Evolutionary conservation across 37 sponge, comb jelly and placozoan genomes (phyloP).

Genomic region (Lycopodina hypogea): DNA sequence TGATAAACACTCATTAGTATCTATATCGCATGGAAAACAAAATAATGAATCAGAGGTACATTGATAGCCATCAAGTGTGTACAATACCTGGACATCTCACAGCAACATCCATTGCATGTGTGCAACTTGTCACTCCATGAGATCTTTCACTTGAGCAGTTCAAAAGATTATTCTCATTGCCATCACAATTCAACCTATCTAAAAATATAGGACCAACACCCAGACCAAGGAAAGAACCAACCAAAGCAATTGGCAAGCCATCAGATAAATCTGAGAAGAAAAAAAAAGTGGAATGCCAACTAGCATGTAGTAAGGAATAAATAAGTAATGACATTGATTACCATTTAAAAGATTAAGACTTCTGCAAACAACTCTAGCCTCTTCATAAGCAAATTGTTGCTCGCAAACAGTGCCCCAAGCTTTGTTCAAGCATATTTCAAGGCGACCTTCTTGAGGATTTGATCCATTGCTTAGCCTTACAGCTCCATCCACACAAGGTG

Average conservation of each 20-base stretch:
- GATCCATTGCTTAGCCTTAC: conserved; percentile 2
- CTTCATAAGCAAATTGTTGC: background rate
- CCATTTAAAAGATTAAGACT: background rate
- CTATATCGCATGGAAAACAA: too few relatives aligned
- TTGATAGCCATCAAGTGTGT: too few relatives aligned
- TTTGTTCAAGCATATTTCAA: conserved; percentile 1
- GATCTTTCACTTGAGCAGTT: conserved; percentile 7
- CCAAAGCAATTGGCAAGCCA: too few relatives aligned
- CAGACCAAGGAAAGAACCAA: conserved; percentile 5
- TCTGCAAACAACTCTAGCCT: conserved; percentile 8
- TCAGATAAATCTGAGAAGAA: too few relatives aligned
- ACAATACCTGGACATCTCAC: conserved; percentile 12
- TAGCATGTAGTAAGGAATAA: too few relatives aligned
- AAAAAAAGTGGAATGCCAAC: too few relatives aligned
- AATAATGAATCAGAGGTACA: too few relatives aligned
- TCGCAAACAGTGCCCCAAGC: conserved; percentile 7
- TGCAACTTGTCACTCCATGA: background rate
- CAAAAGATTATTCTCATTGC: conserved; percentile 11
- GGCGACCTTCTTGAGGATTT: background rate
- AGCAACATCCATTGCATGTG: conserved; percentile 10
- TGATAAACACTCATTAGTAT: background rate
- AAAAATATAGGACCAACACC: conserved; percentile 30
- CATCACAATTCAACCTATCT: conserved; percentile 1
- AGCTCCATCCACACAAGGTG: background rate
- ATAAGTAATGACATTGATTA: too few relatives aligned